These are phyloP conservation scores for Xestia sexstrigata DNA, from an alignment of 2,888 invertebrate genomes.

Conservation along the genomic window DNA sequence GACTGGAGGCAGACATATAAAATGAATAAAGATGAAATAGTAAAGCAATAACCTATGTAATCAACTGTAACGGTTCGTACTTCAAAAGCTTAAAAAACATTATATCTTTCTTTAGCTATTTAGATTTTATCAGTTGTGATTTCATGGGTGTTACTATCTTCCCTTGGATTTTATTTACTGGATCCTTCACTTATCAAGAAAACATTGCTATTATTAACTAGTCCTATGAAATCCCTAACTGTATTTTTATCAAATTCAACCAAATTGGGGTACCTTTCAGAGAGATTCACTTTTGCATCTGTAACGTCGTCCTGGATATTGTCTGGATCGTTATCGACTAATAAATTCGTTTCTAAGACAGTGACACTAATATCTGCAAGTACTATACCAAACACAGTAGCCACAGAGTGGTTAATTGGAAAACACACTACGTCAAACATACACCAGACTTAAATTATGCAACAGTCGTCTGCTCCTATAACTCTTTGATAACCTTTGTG, in stretches of 20 bases:
- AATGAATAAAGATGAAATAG: not conserved
- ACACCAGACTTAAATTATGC: slow-evolving; percentile 64
- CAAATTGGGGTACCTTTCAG: not conserved
- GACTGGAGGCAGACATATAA: not conserved
- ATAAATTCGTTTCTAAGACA: not conserved
- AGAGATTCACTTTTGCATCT: not conserved
- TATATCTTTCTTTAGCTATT: not conserved
- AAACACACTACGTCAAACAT: slow-evolving; percentile 27
- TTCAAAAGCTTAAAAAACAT: slow-evolving; percentile 30
- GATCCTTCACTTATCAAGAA: too few species aligned
- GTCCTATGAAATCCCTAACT: not conserved
- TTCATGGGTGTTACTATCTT: not conserved
- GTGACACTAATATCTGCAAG: not conserved
- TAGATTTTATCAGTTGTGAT: not conserved
- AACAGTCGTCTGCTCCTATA: slow-evolving; percentile 54
- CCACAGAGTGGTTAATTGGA: slow-evolving; percentile 21
- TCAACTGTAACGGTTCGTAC: not conserved
- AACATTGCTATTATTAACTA: not conserved
- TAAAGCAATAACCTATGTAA: slow-evolving; percentile 5
- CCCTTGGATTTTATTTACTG: not conserved
- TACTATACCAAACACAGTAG: slow-evolving; percentile 7
- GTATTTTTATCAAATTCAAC: not conserved
- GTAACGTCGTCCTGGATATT: not conserved
- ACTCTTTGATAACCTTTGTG: slow-evolving; percentile 61
- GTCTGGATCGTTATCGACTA: not conserved